phyloP scores from a whole-genome alignment of 1,140 invertebrate species.

The Pemphigus obesinymphae region DNA sequence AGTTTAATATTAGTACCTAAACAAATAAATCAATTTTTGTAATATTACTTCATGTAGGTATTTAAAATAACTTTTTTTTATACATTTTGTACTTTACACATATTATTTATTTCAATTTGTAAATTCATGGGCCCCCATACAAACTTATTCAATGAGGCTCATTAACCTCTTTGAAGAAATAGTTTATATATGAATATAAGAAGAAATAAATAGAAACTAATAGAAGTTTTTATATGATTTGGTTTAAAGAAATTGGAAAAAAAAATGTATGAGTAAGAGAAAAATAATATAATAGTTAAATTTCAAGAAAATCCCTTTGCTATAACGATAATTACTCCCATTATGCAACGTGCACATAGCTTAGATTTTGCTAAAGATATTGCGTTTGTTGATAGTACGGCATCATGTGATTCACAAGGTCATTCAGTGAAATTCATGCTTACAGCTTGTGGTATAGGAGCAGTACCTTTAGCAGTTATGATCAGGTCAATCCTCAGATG shows the following conservation, averaged over 20 bases:
- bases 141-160: no score
- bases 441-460: neutral
- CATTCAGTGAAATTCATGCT: slow-evolving; percentile 15
- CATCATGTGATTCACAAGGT: slow-evolving; percentile 7
- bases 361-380: neutral
- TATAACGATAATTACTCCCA: neutral
- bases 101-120: no score
- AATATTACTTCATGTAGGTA: no score
- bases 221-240: no score
- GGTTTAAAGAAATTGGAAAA: neutral
- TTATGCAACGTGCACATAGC: slow-evolving; percentile 24
- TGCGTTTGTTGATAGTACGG: slow-evolving; percentile 2
- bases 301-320: neutral
- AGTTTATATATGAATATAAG: no score
- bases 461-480: slow-evolving; percentile 12
- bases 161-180: no score
- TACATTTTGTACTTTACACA: no score
- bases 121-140: no score
- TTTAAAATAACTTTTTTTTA: no score
- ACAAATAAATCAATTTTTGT: no score
- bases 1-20: no score
- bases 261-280: neutral
- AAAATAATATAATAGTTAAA: neutral
- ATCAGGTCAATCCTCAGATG: neutral
- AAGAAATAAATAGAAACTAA: no score